Percentiles rank a stretch among this genome's conserved stretches.
Evolutionary conservation across 1,140 invertebrate genomes (phyloP).

Genomic region (Trichonephila clavipes): DNA sequence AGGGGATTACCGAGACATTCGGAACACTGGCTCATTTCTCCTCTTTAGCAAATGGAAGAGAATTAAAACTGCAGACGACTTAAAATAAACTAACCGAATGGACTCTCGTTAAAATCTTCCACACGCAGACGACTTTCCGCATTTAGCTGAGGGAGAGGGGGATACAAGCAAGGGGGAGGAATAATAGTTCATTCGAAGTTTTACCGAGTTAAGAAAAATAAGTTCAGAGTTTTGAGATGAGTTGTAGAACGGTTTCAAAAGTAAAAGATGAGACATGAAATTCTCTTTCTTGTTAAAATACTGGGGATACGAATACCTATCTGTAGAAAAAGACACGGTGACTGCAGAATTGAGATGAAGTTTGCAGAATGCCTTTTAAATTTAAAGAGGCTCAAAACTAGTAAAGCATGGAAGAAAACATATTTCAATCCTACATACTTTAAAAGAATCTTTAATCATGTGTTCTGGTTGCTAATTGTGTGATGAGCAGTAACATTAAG

Average conservation of each 20-base stretch:
- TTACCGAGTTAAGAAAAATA: not conserved
- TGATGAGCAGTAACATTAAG: too few species aligned
- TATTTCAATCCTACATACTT: too few species aligned
- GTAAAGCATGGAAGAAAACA: too few species aligned
- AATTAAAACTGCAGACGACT: constrained; percentile 17
- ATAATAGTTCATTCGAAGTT: not conserved
- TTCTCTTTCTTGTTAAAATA: too few species aligned
- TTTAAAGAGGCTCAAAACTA: too few species aligned
- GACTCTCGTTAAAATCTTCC: not conserved
- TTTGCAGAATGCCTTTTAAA: too few species aligned
- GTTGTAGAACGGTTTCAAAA: not conserved
- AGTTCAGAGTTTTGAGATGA: not conserved
- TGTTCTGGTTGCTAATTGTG: too few species aligned
- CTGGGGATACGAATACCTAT: too few species aligned
- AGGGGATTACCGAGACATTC: not conserved
- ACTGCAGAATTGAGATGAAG: too few species aligned
- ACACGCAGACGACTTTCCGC: not conserved
- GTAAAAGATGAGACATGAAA: not conserved
- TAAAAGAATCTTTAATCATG: too few species aligned
- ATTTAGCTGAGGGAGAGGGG: not conserved
- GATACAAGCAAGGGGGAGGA: not conserved
- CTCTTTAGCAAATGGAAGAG: not conserved
- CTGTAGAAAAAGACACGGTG: too few species aligned
- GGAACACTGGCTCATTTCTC: not conserved
- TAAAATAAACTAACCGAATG: constrained; percentile 10